Percentiles rank a stretch among this genome's conserved stretches.
Evolutionary conservation across 2,888 invertebrate genomes (phyloP).

Genomic region (Lepidochrysops patricia): DNA sequence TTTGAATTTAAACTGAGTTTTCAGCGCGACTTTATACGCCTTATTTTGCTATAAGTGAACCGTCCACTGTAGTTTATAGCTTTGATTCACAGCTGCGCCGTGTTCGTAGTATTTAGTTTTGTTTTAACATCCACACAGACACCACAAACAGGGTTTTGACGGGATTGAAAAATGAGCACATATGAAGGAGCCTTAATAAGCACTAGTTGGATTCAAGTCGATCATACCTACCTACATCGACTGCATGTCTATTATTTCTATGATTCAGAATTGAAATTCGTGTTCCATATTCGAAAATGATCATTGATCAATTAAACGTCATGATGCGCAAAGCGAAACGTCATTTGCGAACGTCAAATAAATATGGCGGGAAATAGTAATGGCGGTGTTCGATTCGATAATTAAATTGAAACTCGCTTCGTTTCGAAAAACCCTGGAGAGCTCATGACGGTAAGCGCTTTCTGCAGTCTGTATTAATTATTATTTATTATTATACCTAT

Average conservation of each 20-base stretch:
- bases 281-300: neutral
- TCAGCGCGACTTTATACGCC: constrained; percentile 4
- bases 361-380: neutral
- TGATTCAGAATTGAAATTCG: neutral
- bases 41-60: neutral
- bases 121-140: too few species aligned
- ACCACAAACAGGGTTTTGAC: too few species aligned
- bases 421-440: neutral
- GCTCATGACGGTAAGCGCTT: neutral
- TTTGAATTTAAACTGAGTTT: constrained; percentile 6
- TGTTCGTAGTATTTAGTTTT: too few species aligned
- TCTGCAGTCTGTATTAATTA: neutral
- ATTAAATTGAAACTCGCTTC: neutral
- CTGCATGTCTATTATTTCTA: neutral
- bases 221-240: neutral
- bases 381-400: neutral
- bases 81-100: neutral
- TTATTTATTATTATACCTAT: neutral
- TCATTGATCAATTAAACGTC: neutral
- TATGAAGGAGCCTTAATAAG: too few species aligned
- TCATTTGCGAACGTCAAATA: neutral
- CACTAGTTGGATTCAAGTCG: neutral
- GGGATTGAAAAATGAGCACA: too few species aligned
- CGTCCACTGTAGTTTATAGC: neutral
- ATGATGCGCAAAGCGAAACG: neutral